Conservation (phyloP, 2,113 vertebrate genomes). For the Bettongia penicillata region DNA sequence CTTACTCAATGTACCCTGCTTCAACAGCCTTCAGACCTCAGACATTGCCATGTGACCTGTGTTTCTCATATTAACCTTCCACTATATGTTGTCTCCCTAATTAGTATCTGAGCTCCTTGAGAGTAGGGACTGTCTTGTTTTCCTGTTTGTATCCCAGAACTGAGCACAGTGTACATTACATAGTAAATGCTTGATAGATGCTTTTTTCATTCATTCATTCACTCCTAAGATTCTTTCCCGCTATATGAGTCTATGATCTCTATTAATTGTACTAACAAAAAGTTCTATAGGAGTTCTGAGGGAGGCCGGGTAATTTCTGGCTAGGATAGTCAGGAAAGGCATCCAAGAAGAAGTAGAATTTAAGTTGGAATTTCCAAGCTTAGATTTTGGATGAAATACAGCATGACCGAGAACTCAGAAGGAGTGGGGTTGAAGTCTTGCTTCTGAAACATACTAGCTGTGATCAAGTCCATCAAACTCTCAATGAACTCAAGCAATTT, state of each 20-base stretch:
- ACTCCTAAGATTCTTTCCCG: neutral
- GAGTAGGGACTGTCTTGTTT: neutral
- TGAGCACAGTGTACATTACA: neutral
- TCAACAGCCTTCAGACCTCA: neutral
- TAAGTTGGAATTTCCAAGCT: neutral
- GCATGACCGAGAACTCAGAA: neutral
- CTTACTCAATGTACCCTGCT: neutral
- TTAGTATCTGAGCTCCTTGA: neutral
- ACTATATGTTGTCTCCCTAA: neutral
- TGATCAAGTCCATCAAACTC: neutral
- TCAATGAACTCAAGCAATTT: neutral
- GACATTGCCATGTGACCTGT: neutral
- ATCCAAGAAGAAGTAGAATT: constrained; percentile 8
- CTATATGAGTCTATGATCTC: constrained; percentile 6
- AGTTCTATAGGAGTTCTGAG: constrained; percentile 42
- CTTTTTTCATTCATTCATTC: neutral
- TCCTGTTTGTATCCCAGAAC: neutral
- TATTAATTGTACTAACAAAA: constrained; percentile 33
- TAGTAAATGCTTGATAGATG: neutral
- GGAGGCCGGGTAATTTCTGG: neutral
- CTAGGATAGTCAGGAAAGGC: neutral
- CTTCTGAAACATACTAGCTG: neutral
- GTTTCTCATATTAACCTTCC: neutral
- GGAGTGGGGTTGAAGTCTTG: neutral
- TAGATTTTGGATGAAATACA: neutral